Evolutionary conservation across 2,888 invertebrate genomes (phyloP).

Genomic region (Apamea sordens): DNA sequence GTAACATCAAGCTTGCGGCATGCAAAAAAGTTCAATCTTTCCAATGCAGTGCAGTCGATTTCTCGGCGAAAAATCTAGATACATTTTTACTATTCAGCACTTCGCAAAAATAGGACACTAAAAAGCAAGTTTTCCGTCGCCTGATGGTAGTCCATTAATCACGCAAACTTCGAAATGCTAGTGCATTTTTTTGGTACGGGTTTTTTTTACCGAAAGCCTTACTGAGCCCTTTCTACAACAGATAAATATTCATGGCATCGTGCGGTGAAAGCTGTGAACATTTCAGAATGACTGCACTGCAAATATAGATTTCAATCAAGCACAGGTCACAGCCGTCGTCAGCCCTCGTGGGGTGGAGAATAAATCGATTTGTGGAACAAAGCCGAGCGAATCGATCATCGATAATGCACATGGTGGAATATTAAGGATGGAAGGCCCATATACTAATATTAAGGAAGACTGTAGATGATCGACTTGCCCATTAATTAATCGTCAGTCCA

Average conservation of each 20-base stretch:
- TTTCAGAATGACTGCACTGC: constrained; percentile 41
- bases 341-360: constrained; percentile 28
- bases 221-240: constrained; percentile 21
- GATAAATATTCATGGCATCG: constrained; percentile 33
- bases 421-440: neutral
- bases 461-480: neutral
- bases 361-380: constrained; percentile 41
- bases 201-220: constrained; percentile 34
- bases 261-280: constrained; percentile 18
- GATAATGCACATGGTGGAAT: constrained; percentile 32
- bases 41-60: constrained; percentile 27
- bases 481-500: constrained; percentile 3
- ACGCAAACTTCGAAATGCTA: constrained; percentile 45
- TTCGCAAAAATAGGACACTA: constrained; percentile 43
- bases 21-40: constrained; percentile 7
- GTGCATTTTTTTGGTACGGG: no score
- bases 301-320: constrained; percentile 33
- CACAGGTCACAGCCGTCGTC: constrained; percentile 27
- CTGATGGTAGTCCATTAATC: constrained; percentile 49
- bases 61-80: constrained; percentile 24
- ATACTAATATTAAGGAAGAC: constrained; percentile 4
- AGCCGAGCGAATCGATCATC: constrained; percentile 12
- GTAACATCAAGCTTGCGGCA: neutral
- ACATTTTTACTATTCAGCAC: constrained; percentile 42
- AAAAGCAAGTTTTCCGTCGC: constrained; percentile 46